These are phyloP conservation scores for Tipula helvola DNA, from an alignment of 2,888 invertebrate species.

Conservation along the genomic window DNA sequence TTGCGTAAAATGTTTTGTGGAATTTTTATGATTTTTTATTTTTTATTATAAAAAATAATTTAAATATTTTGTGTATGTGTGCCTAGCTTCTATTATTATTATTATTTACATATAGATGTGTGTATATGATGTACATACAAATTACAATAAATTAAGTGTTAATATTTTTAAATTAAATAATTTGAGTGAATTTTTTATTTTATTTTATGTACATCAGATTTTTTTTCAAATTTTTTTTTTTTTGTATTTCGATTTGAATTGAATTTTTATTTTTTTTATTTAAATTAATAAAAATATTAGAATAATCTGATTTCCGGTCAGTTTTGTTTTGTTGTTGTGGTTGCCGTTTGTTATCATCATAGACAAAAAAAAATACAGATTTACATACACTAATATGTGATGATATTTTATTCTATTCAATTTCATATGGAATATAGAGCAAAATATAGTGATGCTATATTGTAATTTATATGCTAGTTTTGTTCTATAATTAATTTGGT, in stretches of 20 bases:
- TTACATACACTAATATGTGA: neutral
- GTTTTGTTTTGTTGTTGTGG: neutral
- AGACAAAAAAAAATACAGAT: neutral
- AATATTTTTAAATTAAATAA: neutral
- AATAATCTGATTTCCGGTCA: neutral
- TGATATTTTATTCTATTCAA: neutral
- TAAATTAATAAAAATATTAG: neutral
- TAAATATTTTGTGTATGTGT: neutral
- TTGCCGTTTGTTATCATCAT: neutral
- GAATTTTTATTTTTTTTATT: neutral
- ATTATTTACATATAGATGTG: neutral
- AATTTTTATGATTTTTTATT: neutral
- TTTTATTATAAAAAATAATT: neutral
- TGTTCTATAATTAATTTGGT: neutral
- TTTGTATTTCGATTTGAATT: neutral
- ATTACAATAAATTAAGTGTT: constrained; percentile 4
- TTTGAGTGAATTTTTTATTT: neutral
- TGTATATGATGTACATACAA: neutral
- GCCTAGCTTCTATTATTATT: neutral
- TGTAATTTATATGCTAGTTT: neutral
- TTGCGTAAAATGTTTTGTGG: neutral
- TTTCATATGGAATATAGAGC: neutral
- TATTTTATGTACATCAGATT: neutral
- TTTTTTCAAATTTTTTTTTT: neutral
- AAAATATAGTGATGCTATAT: neutral